Conservation (phyloP, 2,113 vertebrate species). For the Thunnus thynnus region DNA sequence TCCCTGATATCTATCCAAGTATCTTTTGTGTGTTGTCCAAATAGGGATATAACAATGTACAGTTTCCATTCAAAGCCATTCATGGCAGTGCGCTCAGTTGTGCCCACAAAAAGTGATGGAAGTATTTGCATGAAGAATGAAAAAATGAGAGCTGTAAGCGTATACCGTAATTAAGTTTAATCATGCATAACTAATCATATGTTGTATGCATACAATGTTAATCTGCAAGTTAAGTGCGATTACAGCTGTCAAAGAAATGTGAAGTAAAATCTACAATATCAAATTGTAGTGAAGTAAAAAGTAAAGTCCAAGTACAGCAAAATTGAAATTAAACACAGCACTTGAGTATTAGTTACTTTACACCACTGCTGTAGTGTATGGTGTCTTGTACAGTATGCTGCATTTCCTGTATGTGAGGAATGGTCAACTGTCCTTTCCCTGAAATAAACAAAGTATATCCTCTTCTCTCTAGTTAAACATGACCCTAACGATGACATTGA, state of each 20-base stretch:
- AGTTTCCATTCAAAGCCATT: no score
- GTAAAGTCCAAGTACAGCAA: no score
- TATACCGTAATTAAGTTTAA: no score
- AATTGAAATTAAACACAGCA: not conserved
- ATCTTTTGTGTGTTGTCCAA: not conserved
- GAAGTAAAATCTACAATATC: no score
- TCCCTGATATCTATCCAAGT: no score
- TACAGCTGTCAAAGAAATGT: not conserved
- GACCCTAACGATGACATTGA: constrained; percentile 67
- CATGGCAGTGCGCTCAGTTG: no score
- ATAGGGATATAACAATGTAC: no score
- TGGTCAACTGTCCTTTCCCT: constrained; percentile 59
- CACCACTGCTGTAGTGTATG: constrained; percentile 13
- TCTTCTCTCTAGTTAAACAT: constrained; percentile 71
- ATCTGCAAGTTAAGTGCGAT: not conserved
- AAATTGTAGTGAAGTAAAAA: not conserved
- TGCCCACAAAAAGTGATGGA: no score
- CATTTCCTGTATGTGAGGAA: constrained; percentile 61
- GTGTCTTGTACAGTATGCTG: constrained; percentile 9
- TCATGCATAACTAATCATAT: not conserved
- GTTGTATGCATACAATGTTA: not conserved
- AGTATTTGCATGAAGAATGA: no score
- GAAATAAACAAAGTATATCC: constrained; percentile 70
- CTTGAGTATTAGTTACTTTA: not conserved
- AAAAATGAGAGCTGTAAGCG: no score